These are phyloP conservation scores for Drosophila bunnanda DNA, from an alignment of 2,888 invertebrate genomes.

Conservation along the genomic window DNA sequence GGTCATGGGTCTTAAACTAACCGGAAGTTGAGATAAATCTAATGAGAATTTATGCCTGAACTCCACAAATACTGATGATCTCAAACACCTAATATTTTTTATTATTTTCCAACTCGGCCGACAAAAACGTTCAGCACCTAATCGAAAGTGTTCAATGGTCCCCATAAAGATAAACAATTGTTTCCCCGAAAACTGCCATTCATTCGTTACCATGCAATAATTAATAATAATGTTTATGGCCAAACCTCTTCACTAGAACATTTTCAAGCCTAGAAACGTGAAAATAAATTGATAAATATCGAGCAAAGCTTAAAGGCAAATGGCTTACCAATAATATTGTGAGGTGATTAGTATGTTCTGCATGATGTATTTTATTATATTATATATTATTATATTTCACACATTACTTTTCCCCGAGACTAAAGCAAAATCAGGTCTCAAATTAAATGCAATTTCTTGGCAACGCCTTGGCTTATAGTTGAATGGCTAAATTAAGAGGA, in stretches of 20 bases:
- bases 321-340: slow-evolving; percentile 77
- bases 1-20: neutral
- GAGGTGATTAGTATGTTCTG: slow-evolving; percentile 68
- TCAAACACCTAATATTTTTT: neutral
- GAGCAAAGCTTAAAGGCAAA: neutral
- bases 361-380: slow-evolving; percentile 47
- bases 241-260: neutral
- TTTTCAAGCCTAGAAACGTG: slow-evolving; percentile 7
- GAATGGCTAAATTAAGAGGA: slow-evolving; percentile 22
- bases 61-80: neutral
- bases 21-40: slow-evolving; percentile 17
- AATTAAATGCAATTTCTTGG: slow-evolving; percentile 29
- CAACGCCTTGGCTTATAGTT: neutral
- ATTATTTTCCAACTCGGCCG: slow-evolving; percentile 16
- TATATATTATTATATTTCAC: slow-evolving; percentile 11
- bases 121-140: slow-evolving; percentile 36
- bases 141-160: slow-evolving; percentile 10
- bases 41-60: too few relatives aligned
- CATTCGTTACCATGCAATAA: slow-evolving; percentile 11
- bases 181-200: neutral
- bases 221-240: neutral
- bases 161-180: slow-evolving; percentile 27
- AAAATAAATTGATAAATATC: slow-evolving; percentile 2
- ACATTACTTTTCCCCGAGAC: slow-evolving; percentile 1
- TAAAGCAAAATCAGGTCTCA: neutral